phyloP scores from a whole-genome alignment of 2,888 invertebrate genomes.

The Drosophila putrida region DNA sequence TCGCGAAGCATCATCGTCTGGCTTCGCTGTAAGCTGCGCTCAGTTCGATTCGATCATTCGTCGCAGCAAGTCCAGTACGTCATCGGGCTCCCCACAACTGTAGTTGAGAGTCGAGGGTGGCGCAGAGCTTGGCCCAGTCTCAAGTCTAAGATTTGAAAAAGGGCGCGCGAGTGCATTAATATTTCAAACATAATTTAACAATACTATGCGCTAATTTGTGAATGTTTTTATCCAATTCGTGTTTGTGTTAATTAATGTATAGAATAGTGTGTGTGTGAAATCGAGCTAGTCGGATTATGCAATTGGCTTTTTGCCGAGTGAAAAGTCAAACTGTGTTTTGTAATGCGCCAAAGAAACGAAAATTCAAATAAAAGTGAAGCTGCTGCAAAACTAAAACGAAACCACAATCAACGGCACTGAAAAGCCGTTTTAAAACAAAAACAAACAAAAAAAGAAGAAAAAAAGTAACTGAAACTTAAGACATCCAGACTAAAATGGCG shows the following conservation, averaged over 20 bases:
- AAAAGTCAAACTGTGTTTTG: conserved; percentile 50
- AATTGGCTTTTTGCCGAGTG: conserved; percentile 51
- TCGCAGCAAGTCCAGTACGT: conserved; percentile 63
- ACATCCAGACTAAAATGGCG: conserved; percentile 65
- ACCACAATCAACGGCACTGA: conserved; percentile 51
- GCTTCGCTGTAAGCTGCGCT: conserved; percentile 59
- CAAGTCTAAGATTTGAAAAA: conserved; percentile 47
- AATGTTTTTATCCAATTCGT: not conserved
- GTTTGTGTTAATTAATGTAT: conserved; percentile 23
- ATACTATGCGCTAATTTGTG: conserved; percentile 11
- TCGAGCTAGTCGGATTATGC: conserved; percentile 44
- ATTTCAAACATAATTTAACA: conserved; percentile 19
- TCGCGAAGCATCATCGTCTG: conserved; percentile 43
- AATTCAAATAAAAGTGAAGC: conserved; percentile 56
- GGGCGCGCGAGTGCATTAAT: conserved; percentile 70
- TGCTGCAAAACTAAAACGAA: conserved; percentile 23
- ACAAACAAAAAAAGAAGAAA: conserved; percentile 22
- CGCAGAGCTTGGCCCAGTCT: conserved; percentile 59
- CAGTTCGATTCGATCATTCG: conserved; percentile 70
- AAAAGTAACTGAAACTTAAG: conserved; percentile 49
- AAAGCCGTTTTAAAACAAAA: conserved; percentile 62
- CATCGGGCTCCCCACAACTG: conserved; percentile 46
- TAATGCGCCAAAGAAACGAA: conserved; percentile 54
- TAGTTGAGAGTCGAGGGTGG: conserved; percentile 64
- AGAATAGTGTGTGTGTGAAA: conserved; percentile 28